Base-by-base conservation (phyloP, 2,113 vertebrate genomes). In the Alectura lathami region DNA sequence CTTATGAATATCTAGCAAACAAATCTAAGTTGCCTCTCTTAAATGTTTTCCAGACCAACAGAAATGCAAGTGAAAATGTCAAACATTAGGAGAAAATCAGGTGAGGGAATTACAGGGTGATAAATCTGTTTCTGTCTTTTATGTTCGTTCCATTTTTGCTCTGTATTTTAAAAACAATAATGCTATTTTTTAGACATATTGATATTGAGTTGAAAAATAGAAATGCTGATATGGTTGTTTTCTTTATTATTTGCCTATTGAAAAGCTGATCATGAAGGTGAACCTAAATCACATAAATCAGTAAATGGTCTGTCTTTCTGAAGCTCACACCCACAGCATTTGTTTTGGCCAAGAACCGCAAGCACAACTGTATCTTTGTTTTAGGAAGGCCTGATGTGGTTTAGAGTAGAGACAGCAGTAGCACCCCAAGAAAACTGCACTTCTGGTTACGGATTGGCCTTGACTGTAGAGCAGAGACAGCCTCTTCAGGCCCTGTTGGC, bases 101-200 rank as follows among this genome's bases (percentile, higher is more conserved):
- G 27, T 73, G 36, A 89, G 27, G 38, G n/a, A 83, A 80, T 94
- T 75, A 63, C 57, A 73, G 45, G 63, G 24, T 67, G 42, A 42
- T 34, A 53, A 88, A 80, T 88, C 22, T 50, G 63, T 57, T 74
- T 57, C n/a, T 3, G 7, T 62, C 48, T 64, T 75, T 76, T 34
- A 50, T 34, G 5, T 62, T 80, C 34, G 38, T 42, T 20, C 3
- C 10, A 34, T 23, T 89, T 84, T 91, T 82, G 6, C 50, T 88
- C 40, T 62, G 17, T 36, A n/a, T 84, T 93, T 91, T 45, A 43
- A 17, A 86, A 85, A 23, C 6, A 47, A 4, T 21, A 3, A 1
- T 36, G 18, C 36, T 86, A 64, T 59, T 74, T 74, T 83, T 86
- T 66, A 70, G 24, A 69, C 8, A 1, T 6, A n/a, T n/a, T n/a